Evolutionary conservation across 2,888 invertebrate genomes (phyloP), one percentile per base, ranked within the genome.

Genomic region (Drosophila parthenogenetica): DNA sequence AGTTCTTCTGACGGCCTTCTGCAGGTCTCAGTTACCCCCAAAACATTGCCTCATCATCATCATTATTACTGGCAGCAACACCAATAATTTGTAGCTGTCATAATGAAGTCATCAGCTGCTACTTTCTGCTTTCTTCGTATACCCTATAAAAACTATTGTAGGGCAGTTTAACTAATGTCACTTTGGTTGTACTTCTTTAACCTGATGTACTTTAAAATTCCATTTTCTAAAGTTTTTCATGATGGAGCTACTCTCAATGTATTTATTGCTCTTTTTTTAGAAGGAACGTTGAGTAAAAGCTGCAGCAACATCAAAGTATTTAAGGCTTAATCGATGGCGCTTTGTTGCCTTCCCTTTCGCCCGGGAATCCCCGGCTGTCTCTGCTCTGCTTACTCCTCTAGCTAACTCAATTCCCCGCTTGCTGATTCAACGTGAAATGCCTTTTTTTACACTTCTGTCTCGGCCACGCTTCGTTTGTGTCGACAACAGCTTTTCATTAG

Each of bases 401-500:
- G 8, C 55, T 55, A 66, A 62, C 72, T 59, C 69, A 73, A 66
- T 87, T 85, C 73, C 57, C 67, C 8, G 53, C 57, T 71, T 59
- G 63, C 59, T 42, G 32, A 46, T 32, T 57, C 68, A 63, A 63
- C 55, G 42, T 58, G 68, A 73, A 66, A 67, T 73, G 71, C 63
- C 62, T 69, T 69, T 77, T 50, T 55, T 59, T 65, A 68, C 89
- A 83, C 83, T 83, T 80, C 50, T 69, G 63, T 46, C 68, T 22
- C 43, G 58, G 67, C 70, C 67, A 88, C 78, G 88, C 87, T 86
- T 83, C 83, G 89, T 71, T 86, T 88, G 81, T 80, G 83, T 86
- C 83, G 84, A 88, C 89, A 83, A 76, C 84, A 81, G 89, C 89
- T 89, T 85, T 85, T 85, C 84, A 85, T 85, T 85, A 85, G 84